Evolutionary conservation across 2,888 invertebrate species (phyloP), one percentile per base, ranked within the genome.

Genomic region (Heteromyza rotundicornis): DNA sequence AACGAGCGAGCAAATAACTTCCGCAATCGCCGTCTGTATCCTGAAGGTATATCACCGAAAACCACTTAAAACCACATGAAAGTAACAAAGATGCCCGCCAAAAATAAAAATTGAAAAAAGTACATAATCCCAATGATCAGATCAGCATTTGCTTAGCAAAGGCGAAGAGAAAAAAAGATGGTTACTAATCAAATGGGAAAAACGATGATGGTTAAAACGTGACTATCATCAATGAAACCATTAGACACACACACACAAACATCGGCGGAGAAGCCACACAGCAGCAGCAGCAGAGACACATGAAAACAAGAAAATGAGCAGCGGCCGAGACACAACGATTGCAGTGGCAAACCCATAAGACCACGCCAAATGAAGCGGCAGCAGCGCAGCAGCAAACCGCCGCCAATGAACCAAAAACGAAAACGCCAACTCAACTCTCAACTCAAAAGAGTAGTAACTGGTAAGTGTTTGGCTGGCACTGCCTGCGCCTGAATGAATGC

Each of bases 161-260:
- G n/a, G 40, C 12, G 32, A 32, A 32, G 32, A 8, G 32, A 12
- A 32, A 32, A 47, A 19, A 17, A 5, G 40, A 47, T 2, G 2
- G 20, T 24, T 51, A 32, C 50, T 55, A 59, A 62, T 55, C 50
- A 62, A 62, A 62, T 62, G 59, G 51, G 44, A 52, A 22, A 57
- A 53, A 55, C 35, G 54, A 49, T 66, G 66, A 69, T 68, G 64
- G 63, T 68, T 62, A 60, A 69, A 69, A 69, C 69, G 69, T 70
- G 69, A 70, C 69, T 66, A 63, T 59, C 65, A 59, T 62, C 64
- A 64, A 59, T 62, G 62, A 57, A 60, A 57, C 35, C 36, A 64
- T 35, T 51, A 49, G 62, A 59, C 27, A 53, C 19, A 56, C 16
- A 32, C 53, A 23, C 23, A n/a, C 23, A 24, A 51, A 22, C 23